Evolutionary conservation across 2,797 vertebrate species (phyloP).

Genomic region (Epinephelus coioides): DNA sequence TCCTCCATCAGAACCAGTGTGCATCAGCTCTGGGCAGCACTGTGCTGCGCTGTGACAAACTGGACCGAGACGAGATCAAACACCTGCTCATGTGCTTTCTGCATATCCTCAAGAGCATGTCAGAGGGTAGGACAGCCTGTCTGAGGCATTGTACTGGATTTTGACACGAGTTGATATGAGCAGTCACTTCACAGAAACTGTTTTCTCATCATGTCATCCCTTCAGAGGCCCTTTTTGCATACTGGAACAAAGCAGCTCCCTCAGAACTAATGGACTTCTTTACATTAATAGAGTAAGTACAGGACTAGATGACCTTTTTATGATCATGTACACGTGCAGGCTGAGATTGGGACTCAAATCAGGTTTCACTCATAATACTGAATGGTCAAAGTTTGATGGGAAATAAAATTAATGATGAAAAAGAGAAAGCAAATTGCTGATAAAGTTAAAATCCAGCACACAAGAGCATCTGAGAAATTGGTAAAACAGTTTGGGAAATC

Average conservation of each 20-base stretch:
- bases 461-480: neutral
- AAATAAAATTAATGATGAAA: neutral
- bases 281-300: conserved; percentile 94
- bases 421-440: neutral
- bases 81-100: conserved; percentile 97
- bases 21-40: conserved; percentile 88
- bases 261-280: conserved; percentile 98
- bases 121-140: conserved; percentile 89
- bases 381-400: neutral
- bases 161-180: neutral
- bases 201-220: conserved; percentile 1
- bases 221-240: conserved; percentile 95
- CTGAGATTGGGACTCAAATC: neutral
- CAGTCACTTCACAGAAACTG: neutral
- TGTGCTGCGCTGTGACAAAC: conserved; percentile 93
- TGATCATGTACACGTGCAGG: neutral
- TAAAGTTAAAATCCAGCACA: neutral
- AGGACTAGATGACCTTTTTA: neutral
- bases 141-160: neutral
- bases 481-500: too few relatives aligned
- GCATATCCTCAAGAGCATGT: conserved; percentile 98
- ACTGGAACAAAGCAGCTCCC: conserved; percentile 96
- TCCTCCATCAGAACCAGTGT: conserved; percentile 87
- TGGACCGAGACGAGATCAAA: conserved; percentile 96
- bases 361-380: neutral